These are phyloP conservation scores for Aurelia sp. DNA, from an alignment of 30 jellyfish, hydroid and myxozoan species.

Conservation along the genomic window DNA sequence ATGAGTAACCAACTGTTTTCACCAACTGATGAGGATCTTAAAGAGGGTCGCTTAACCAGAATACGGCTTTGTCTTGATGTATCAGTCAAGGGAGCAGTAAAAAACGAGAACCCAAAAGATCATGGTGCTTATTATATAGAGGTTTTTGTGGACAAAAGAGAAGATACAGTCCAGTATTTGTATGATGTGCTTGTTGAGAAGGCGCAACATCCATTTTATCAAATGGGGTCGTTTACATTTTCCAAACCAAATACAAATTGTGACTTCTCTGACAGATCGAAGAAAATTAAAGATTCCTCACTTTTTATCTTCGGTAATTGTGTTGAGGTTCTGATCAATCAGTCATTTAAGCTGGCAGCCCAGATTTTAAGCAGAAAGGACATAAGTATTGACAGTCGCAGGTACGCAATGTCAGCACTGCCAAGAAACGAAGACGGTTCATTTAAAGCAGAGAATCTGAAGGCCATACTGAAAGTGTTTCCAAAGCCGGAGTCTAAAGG, in stretches of 20 bases:
- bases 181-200: constrained; percentile 42
- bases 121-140: constrained; percentile 41
- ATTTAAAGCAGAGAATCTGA: constrained; percentile 12
- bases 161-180: constrained; percentile 50
- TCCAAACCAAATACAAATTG: constrained; percentile 48
- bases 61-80: constrained; percentile 46
- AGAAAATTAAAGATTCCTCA: constrained; percentile 43
- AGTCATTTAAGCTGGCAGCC: constrained; percentile 56
- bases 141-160: constrained; percentile 70
- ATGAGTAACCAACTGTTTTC: constrained; percentile 25
- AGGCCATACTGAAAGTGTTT: constrained; percentile 14
- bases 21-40: constrained; percentile 60
- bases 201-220: constrained; percentile 47
- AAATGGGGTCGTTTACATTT: constrained; percentile 31
- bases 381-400: neutral
- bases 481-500: neutral
- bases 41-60: constrained; percentile 63
- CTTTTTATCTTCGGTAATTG: constrained; percentile 57
- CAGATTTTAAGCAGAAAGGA: neutral
- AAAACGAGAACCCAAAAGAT: constrained; percentile 18
- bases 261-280: constrained; percentile 52
- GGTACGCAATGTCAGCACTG: constrained; percentile 42
- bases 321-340: constrained; percentile 60
- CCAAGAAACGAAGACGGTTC: constrained; percentile 62
- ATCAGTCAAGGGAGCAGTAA: constrained; percentile 45